These are phyloP conservation scores for Gobiocypris rarus DNA, from an alignment of 2,113 vertebrate species.

Conservation along the genomic window DNA sequence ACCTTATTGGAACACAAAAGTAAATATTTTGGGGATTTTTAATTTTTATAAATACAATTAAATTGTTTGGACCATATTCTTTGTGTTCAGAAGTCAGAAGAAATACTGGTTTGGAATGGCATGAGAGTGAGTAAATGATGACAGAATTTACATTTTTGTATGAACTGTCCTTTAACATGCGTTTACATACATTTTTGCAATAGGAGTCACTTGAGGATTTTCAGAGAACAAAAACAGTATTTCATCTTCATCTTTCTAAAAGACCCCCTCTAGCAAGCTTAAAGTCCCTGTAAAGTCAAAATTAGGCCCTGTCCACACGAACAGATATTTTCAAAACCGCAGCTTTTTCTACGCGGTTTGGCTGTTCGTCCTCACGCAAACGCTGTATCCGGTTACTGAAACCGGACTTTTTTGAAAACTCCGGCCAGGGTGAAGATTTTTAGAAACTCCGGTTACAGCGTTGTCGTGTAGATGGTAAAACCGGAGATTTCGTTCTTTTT, in stretches of 20 bases:
- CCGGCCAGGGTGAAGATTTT: too few species aligned
- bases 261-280: slow-evolving; percentile 66
- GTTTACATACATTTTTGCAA: slow-evolving; percentile 54
- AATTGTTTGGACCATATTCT: background rate
- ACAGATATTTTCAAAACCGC: too few species aligned
- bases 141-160: background rate
- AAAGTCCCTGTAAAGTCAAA: too few species aligned
- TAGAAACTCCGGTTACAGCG: too few species aligned
- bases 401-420: too few species aligned
- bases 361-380: too few species aligned
- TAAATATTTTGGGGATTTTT: background rate
- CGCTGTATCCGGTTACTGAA: too few species aligned
- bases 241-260: slow-evolving; percentile 60
- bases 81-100: background rate
- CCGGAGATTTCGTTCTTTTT: too few species aligned
- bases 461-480: too few species aligned
- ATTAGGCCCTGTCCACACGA: too few species aligned
- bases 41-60: background rate
- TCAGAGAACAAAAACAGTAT: slow-evolving; percentile 67
- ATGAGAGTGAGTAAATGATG: background rate
- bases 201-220: slow-evolving; percentile 72
- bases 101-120: background rate
- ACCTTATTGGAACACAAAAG: background rate
- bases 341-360: too few species aligned
- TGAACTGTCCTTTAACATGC: background rate